A percentile compares a stretch with the other conserved stretches of the same genome.
phyloP scores from a whole-genome alignment of 2,888 invertebrate species.

The Thera obeliscata region DNA sequence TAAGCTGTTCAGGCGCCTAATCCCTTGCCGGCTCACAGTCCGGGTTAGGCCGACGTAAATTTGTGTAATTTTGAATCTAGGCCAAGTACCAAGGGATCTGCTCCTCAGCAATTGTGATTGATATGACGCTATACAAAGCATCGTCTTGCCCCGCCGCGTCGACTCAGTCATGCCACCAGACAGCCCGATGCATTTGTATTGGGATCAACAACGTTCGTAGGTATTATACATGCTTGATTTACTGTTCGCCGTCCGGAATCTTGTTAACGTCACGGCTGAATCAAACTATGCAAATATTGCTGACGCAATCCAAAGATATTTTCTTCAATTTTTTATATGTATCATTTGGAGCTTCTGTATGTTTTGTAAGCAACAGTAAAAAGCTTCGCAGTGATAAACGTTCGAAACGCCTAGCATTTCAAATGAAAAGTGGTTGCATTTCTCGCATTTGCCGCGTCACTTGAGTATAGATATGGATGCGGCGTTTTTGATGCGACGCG shows the following conservation, averaged over 20 bases:
- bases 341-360: not conserved
- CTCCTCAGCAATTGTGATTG: slow-evolving; percentile 80
- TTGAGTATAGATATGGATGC: slow-evolving; percentile 43
- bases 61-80: slow-evolving; percentile 83
- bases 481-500: slow-evolving; percentile 56
- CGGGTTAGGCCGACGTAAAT: slow-evolving; percentile 80
- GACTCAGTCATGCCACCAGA: slow-evolving; percentile 58
- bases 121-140: slow-evolving; percentile 75
- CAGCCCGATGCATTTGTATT: slow-evolving; percentile 71
- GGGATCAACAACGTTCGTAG: slow-evolving; percentile 41
- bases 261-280: slow-evolving; percentile 26
- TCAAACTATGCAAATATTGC: slow-evolving; percentile 11
- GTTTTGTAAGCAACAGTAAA: slow-evolving; percentile 18
- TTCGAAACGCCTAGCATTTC: slow-evolving; percentile 33
- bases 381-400: slow-evolving; percentile 16
- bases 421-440: slow-evolving; percentile 36
- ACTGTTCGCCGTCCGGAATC: slow-evolving; percentile 29
- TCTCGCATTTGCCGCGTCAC: slow-evolving; percentile 34
- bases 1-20: slow-evolving; percentile 76
- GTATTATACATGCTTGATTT: slow-evolving; percentile 31
- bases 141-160: slow-evolving; percentile 59
- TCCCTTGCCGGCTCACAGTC: slow-evolving; percentile 70
- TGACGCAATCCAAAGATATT: slow-evolving; percentile 1
- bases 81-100: slow-evolving; percentile 83
- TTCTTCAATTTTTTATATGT: not conserved